Conservation (phyloP, 2,888 invertebrate species). For the Eupelmus urozonus region DNA sequence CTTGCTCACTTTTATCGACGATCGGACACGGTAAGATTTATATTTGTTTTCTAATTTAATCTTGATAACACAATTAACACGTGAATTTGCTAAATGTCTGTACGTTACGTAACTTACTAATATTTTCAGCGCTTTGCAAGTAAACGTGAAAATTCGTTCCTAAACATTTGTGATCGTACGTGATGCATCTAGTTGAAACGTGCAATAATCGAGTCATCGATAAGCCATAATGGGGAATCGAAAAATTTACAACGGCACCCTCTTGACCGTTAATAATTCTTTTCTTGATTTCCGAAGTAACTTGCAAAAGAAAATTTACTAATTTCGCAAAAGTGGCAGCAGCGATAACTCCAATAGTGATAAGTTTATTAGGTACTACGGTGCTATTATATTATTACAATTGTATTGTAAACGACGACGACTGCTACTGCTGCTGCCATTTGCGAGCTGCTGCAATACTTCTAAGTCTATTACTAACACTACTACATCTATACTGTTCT, state of each 20-base stretch:
- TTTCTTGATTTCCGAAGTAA: not conserved
- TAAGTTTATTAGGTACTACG: slow-evolving; percentile 60
- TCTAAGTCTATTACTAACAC: slow-evolving; percentile 58
- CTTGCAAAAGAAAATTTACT: slow-evolving; percentile 24
- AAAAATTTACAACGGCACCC: slow-evolving; percentile 8
- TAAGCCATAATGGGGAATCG: slow-evolving; percentile 36
- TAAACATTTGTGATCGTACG: slow-evolving; percentile 45
- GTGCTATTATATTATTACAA: slow-evolving; percentile 61
- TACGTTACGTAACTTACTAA: slow-evolving; percentile 23
- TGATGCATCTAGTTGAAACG: not conserved
- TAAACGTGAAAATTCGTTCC: slow-evolving; percentile 46
- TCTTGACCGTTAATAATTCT: slow-evolving; percentile 14
- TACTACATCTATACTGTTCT: slow-evolving; percentile 53
- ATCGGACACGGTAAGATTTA: slow-evolving; percentile 44
- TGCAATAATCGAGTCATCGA: too few species aligned
- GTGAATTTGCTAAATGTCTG: not conserved
- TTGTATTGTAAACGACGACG: slow-evolving; percentile 20
- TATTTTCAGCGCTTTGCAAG: not conserved
- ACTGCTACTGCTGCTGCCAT: slow-evolving; percentile 62
- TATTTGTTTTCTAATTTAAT: slow-evolving; percentile 2
- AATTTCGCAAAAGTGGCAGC: slow-evolving; percentile 53
- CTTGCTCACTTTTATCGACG: not conserved
- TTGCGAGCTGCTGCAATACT: slow-evolving; percentile 56
- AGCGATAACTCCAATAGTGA: slow-evolving; percentile 55
- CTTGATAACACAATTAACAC: slow-evolving; percentile 5